Evolutionary conservation across 2,797 vertebrate species (phyloP).

Genomic region (Molossus molossus): DNA sequence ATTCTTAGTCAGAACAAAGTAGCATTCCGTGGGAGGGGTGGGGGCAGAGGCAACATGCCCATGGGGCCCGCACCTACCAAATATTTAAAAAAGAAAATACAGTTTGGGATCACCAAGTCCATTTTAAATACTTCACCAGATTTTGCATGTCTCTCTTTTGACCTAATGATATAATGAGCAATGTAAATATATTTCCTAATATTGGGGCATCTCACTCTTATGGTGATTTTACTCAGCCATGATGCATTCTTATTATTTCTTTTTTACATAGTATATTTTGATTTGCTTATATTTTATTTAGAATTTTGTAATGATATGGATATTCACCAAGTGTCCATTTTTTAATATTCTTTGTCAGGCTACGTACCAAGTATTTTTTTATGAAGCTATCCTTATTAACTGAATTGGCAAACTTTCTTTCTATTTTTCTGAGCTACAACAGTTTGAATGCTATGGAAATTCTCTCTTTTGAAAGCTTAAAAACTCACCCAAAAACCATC

Average conservation of each 20-base stretch:
- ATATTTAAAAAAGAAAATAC: background rate
- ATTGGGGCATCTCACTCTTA: background rate
- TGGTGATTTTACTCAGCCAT: background rate
- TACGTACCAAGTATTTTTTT: background rate
- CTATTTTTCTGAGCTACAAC: background rate
- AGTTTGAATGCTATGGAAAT: background rate
- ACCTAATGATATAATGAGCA: background rate
- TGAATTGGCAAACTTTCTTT: background rate
- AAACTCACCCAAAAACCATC: background rate
- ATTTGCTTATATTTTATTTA: background rate
- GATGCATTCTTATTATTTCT: background rate
- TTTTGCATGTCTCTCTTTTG: constrained; percentile 2
- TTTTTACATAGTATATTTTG: background rate
- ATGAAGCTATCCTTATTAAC: background rate
- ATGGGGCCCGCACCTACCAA: background rate
- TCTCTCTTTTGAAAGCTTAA: background rate
- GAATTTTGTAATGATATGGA: background rate
- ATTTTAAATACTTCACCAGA: background rate
- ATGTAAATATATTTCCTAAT: background rate
- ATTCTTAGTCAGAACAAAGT: background rate
- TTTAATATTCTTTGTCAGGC: background rate
- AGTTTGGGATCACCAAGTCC: background rate
- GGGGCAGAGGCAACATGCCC: background rate
- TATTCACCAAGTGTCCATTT: background rate
- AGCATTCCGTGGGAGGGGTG: background rate